Percentiles rank a stretch among this genome's conserved stretches.
Conservation (phyloP, 2,888 invertebrate genomes). For the Euproctis similis region DNA sequence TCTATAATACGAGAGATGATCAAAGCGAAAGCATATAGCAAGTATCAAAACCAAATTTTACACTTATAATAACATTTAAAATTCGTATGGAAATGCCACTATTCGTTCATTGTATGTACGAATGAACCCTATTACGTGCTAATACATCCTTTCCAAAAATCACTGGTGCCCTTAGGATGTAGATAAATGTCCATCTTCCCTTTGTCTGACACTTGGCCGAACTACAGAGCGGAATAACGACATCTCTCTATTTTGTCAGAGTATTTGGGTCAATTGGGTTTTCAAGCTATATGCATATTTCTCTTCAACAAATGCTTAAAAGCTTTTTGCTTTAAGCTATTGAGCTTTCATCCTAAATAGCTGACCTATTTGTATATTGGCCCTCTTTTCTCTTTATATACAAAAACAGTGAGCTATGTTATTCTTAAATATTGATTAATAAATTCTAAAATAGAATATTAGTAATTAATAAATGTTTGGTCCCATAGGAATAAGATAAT, state of each 20-base stretch:
- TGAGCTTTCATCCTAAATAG: slow-evolving; percentile 25
- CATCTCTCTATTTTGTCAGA: slow-evolving; percentile 64
- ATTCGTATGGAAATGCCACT: too few relatives aligned
- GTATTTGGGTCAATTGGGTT: slow-evolving; percentile 72
- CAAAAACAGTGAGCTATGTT: too few relatives aligned
- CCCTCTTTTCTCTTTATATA: too few relatives aligned
- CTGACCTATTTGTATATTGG: slow-evolving; percentile 11
- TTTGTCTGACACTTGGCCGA: slow-evolving; percentile 62
- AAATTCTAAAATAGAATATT: too few relatives aligned
- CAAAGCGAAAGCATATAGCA: too few relatives aligned
- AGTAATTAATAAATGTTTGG: too few relatives aligned
- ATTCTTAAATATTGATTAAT: too few relatives aligned
- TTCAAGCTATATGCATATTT: slow-evolving; percentile 62
- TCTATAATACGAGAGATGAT: too few relatives aligned
- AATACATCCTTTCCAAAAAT: slow-evolving; percentile 62
- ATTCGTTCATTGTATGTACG: slow-evolving; percentile 54
- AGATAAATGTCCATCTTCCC: slow-evolving; percentile 65
- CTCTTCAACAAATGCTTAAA: slow-evolving; percentile 49
- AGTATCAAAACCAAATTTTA: too few relatives aligned
- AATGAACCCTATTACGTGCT: slow-evolving; percentile 47
- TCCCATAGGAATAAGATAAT: too few relatives aligned
- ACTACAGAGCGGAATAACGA: slow-evolving; percentile 66
- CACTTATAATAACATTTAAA: too few relatives aligned
- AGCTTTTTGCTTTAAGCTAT: slow-evolving; percentile 54
- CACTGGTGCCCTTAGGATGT: slow-evolving; percentile 67